Conservation (phyloP, 2,888 invertebrate genomes). For the Cataglyphis rosenhaueri region DNA sequence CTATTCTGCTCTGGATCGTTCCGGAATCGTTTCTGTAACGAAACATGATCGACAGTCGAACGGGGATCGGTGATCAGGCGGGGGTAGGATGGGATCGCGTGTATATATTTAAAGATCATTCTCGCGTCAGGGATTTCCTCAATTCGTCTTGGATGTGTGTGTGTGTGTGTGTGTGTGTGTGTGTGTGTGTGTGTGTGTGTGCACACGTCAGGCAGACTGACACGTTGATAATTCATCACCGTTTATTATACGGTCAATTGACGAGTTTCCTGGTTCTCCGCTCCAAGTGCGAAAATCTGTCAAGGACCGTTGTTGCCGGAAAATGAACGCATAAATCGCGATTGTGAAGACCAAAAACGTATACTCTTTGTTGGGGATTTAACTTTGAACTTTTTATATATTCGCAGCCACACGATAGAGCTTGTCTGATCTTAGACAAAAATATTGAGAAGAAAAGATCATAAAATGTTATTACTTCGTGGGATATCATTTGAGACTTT, state of each 20-base stretch:
- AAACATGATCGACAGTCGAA: conserved; percentile 75
- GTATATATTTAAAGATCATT: conserved; percentile 77
- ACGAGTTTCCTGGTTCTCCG: conserved; percentile 23
- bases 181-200: too few relatives aligned
- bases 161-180: too few relatives aligned
- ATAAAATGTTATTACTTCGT: neutral
- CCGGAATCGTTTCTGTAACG: conserved; percentile 57
- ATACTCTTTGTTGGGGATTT: neutral
- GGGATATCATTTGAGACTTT: neutral
- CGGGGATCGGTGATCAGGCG: conserved; percentile 55
- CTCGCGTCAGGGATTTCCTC: conserved; percentile 75
- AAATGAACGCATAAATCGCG: neutral
- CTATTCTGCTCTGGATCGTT: conserved; percentile 8
- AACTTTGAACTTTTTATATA: neutral
- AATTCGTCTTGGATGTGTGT: conserved; percentile 65
- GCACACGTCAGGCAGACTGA: conserved; percentile 60
- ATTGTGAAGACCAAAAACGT: neutral
- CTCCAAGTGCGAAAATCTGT: conserved; percentile 11
- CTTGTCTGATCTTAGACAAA: neutral
- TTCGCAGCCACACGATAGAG: neutral
- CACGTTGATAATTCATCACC: conserved; percentile 57
- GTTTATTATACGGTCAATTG: conserved; percentile 38
- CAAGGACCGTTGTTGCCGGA: neutral
- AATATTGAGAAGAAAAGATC: neutral
- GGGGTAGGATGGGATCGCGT: conserved; percentile 60